Conservation (phyloP, 2,888 invertebrate species). For the Abscondita cerata region DNA sequence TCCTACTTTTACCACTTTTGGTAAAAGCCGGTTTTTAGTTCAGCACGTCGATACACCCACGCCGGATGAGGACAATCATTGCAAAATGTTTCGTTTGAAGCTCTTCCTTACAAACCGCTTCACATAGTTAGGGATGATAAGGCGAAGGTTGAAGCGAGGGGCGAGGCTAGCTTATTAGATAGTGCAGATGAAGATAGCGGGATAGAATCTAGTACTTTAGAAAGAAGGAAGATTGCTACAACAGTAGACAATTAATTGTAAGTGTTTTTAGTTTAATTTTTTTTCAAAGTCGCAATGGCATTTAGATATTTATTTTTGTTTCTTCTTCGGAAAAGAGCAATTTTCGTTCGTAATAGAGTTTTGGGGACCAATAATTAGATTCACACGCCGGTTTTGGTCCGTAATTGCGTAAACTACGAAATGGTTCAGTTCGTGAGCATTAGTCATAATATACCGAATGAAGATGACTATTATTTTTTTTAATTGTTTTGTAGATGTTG, state of each 20-base stretch:
- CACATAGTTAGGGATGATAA: conserved; percentile 50
- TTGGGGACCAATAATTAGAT: background rate
- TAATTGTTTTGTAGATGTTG: background rate
- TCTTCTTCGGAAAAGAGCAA: no score
- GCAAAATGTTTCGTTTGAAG: conserved; percentile 58
- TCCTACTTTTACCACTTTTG: conserved; percentile 68
- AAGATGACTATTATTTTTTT: no score
- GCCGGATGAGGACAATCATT: conserved; percentile 42
- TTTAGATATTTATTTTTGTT: background rate
- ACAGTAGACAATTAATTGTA: conserved; percentile 14
- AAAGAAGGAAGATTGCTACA: conserved; percentile 52
- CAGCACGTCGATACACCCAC: conserved; percentile 58
- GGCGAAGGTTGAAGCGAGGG: conserved; percentile 49
- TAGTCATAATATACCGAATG: no score
- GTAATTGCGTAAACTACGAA: background rate
- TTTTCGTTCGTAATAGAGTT: background rate
- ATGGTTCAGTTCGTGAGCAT: no score
- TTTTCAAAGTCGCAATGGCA: background rate
- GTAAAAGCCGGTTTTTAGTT: conserved; percentile 60
- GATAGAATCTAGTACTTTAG: conserved; percentile 69
- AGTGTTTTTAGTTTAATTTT: conserved; percentile 13
- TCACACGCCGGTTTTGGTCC: background rate
- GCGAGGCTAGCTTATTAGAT: conserved; percentile 68
- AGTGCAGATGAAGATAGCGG: conserved; percentile 72
- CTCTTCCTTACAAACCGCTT: conserved; percentile 54